A percentile compares a stretch with the other conserved stretches of the same genome.
phyloP scores from a whole-genome alignment of 1,140 invertebrate genomes.

The Drosophila saltans region DNA sequence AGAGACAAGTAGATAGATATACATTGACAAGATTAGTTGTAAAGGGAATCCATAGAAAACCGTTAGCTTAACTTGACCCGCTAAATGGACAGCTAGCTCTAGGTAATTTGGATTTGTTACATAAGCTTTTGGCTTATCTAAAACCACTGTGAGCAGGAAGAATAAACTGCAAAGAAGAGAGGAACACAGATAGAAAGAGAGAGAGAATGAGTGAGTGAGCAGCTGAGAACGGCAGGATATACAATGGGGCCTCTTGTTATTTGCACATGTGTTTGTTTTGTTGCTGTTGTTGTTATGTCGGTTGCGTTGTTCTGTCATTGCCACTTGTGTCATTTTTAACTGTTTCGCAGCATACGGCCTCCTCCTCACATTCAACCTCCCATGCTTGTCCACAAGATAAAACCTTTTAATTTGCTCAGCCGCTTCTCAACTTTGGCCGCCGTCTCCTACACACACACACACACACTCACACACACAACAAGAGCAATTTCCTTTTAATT shows the following conservation, averaged over 20 bases:
- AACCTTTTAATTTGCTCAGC: slow-evolving; percentile 58
- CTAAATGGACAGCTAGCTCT: no score
- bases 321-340: slow-evolving; percentile 74
- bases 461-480: slow-evolving; percentile 27
- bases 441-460: not conserved
- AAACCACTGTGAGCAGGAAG: not conserved
- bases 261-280: slow-evolving; percentile 59
- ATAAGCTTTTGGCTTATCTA: not conserved
- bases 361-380: not conserved
- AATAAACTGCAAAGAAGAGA: slow-evolving; percentile 1
- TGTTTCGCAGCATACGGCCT: slow-evolving; percentile 43
- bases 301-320: slow-evolving; percentile 23
- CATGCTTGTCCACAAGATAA: slow-evolving; percentile 51
- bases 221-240: slow-evolving; percentile 27
- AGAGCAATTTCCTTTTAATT: slow-evolving; percentile 78
- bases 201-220: slow-evolving; percentile 5
- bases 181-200: not conserved
- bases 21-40: no score
- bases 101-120: not conserved
- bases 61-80: no score
- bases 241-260: slow-evolving; percentile 60
- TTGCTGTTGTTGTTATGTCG: slow-evolving; percentile 19
- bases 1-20: no score
- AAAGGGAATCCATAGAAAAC: no score
- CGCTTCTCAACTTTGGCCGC: slow-evolving; percentile 17